These are phyloP conservation scores for Notiomystis cincta DNA, from an alignment of 2,113 vertebrate species.

Conservation along the genomic window DNA sequence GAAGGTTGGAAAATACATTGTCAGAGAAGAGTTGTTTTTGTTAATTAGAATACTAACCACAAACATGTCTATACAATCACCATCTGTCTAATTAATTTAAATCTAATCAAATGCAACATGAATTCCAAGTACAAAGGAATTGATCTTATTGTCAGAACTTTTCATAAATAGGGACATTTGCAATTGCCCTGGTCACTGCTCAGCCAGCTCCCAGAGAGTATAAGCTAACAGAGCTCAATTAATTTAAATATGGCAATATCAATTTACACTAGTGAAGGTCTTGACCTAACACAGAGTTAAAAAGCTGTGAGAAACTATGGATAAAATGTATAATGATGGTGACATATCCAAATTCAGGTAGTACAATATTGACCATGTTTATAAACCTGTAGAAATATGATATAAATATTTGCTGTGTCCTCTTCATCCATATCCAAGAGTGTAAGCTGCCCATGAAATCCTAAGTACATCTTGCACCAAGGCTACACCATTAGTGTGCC, in stretches of 20 bases:
- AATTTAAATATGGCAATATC: background rate
- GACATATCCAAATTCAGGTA: background rate
- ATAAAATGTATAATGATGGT: background rate
- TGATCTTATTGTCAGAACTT: background rate
- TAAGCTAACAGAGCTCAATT: background rate
- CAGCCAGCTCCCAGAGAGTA: background rate
- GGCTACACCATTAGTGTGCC: background rate
- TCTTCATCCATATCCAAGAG: background rate
- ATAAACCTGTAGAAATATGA: background rate
- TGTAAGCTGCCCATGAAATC: background rate
- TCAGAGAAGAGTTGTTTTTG: background rate
- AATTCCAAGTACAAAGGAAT: background rate
- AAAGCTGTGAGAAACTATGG: background rate
- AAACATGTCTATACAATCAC: background rate
- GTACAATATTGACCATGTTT: background rate
- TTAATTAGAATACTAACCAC: background rate
- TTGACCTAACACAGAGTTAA: background rate
- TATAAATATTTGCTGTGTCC: background rate
- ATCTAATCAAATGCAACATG: background rate
- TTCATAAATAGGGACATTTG: background rate
- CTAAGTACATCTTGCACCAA: background rate
- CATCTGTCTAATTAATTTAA: background rate
- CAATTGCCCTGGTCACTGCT: background rate
- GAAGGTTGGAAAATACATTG: background rate
- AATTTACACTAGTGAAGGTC: fast-evolving